Percentiles rank a stretch among this genome's conserved stretches.
Conservation (phyloP, 2,888 invertebrate species). For the Terebella lapidaria region DNA sequence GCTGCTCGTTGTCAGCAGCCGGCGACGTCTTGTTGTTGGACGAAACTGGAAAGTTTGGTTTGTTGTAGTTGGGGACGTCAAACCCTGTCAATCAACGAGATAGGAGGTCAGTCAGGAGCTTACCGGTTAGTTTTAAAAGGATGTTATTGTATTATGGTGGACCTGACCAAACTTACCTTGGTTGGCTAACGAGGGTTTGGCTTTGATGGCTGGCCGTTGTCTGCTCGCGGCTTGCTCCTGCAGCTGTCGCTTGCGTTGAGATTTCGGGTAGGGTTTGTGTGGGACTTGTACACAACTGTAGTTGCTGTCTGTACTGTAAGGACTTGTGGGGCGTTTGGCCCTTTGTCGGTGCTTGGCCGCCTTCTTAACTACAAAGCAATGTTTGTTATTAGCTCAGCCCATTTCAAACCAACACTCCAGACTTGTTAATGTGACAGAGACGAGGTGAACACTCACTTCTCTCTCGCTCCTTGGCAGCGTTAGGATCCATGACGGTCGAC, state of each 20-base stretch:
- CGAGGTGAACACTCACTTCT: slow-evolving; percentile 9
- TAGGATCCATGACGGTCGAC: slow-evolving; percentile 14
- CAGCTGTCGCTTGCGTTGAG: slow-evolving; percentile 47
- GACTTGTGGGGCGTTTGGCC: slow-evolving; percentile 45
- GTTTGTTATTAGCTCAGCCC: no score
- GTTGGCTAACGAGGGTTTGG: not conserved
- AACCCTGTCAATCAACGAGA: not conserved
- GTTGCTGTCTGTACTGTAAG: slow-evolving; percentile 54
- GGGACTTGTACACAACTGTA: slow-evolving; percentile 44
- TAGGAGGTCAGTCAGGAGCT: no score
- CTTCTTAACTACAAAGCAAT: slow-evolving; percentile 14
- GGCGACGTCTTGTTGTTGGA: not conserved
- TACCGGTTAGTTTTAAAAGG: no score
- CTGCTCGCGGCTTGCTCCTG: slow-evolving; percentile 23
- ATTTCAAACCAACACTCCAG: no score
- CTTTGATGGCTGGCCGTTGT: not conserved
- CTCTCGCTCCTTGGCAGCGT: slow-evolving; percentile 8
- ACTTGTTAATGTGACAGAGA: no score
- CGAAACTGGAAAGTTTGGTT: slow-evolving; percentile 2
- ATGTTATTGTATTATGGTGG: not conserved
- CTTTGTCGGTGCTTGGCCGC: slow-evolving; percentile 23
- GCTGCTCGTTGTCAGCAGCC: not conserved
- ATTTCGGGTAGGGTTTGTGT: slow-evolving; percentile 50
- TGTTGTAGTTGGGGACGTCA: slow-evolving; percentile 3
- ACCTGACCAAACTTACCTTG: not conserved